Evolutionary conservation across 2,113 vertebrate species (phyloP), one percentile per base, ranked within the genome.

Genomic region (Forbesichthys agassizii): DNA sequence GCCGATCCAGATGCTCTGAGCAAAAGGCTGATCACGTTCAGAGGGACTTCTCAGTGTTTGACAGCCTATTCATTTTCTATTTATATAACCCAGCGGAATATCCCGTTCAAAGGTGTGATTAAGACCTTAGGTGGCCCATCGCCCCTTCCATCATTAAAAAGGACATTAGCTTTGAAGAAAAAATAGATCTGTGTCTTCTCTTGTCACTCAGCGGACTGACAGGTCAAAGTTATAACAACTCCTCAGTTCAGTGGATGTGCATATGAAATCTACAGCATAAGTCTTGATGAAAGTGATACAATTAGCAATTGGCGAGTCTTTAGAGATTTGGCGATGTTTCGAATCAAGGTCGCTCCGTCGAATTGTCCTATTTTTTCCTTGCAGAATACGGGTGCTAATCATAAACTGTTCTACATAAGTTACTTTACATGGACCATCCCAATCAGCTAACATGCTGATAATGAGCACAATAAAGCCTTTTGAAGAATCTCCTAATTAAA

Each of bases 311-410:
- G 55, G 76, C 48, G 70, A 71, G 84, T 83, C 89, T 85, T 86
- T 57, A 63, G 83, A 87, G 86, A 88, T 79, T 82, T 86, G 62
- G 73, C 79, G 86, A 57, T 79, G 77, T 86, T 90, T 89, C 63
- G 53, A 89, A 87, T 91, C 86, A 91, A 92, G 91, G 90, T 92
- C 87, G 77, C 74, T 56, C 65, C 64, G 18, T 67, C 64, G 78
- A 85, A 86, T 86, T 83, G 86, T 82, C 88, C 91, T 83, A 84
- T 84, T 90, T 92, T 83, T 56, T 62, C 60, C 53, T 55, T 74
- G 73, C 75, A 79, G 80, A 83, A 80, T 73, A 79, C 79, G 27
- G 27, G 61, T 49, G 72, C 81, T 88, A 87, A 89, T 90, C 88
- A 90, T 77, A 88, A 85, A 86, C 84, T 42, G 84, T 79, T 88